Evolutionary conservation across 2,113 vertebrate species (phyloP), one percentile per base, ranked within the genome.

Genomic region (Antechinus flavipes): DNA sequence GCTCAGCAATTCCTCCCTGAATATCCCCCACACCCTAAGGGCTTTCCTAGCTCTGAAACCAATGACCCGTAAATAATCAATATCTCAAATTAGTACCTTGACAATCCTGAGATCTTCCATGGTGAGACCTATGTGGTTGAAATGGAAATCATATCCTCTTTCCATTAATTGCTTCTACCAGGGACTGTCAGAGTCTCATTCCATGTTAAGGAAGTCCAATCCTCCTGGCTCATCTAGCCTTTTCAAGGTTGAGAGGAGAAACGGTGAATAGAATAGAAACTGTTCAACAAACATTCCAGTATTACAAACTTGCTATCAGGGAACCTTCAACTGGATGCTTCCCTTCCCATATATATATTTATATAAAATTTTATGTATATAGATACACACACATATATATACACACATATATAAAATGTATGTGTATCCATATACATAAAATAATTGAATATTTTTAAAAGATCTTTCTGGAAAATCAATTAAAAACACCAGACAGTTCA

Each of bases 401-500:
- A 49, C 49, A 49, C 2, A 49, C 2, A 49, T 7, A 49, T 7
- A 49, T 49, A 49, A 1, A 42, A 42, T 42, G 42, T 42, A 42
- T 54, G 19, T 24, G 23, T 55, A 8, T 56, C 6, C 30, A 30
- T 11, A 30, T 30, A 61, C 27, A 10, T 12, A 68, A 35, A 68
- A 35, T 9, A 68, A 30, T 35, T 35, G 27, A 68, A 68, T 12
- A 68, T 27, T 68, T 68, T 68, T 35, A 3, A 68, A 35, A 35
- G 68, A 19, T 22, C 16, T 76, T 76, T 76, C 12, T 76, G 68
- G 30, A 76, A n/a, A 3, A n/a, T 76, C 30, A n/a, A 19, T 76
- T n/a, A n/a, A 76, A 76, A 76, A 92, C 50, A 94, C 93, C 56
- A 58, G 26, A 91, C 47, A 89, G 58, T 61, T 76, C 61, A 93